Percentiles rank a stretch among this genome's conserved stretches.
Conservation (phyloP, 2,113 vertebrate species). For the Notothenia coriiceps region DNA sequence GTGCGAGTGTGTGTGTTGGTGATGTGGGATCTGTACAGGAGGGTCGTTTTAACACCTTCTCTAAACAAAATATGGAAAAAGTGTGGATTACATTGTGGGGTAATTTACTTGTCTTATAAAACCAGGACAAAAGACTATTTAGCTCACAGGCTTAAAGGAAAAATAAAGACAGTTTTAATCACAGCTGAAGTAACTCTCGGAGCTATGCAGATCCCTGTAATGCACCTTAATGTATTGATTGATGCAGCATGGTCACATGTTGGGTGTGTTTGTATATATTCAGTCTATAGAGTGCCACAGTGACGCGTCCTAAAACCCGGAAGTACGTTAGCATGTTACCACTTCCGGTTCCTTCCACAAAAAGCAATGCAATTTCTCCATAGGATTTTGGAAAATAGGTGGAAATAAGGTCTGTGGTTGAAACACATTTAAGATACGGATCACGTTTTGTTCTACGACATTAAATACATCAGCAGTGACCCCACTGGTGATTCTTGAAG, state of each 20-base stretch:
- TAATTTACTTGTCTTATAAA: slow-evolving; percentile 40
- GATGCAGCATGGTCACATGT: neutral
- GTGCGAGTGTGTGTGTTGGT: slow-evolving; percentile 30
- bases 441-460: too few relatives aligned
- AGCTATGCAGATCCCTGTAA: slow-evolving; percentile 21
- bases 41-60: slow-evolving; percentile 65
- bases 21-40: slow-evolving; percentile 37
- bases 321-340: too few relatives aligned
- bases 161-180: slow-evolving; percentile 28
- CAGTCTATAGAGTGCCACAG: too few relatives aligned
- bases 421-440: too few relatives aligned
- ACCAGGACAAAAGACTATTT: slow-evolving; percentile 51
- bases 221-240: neutral
- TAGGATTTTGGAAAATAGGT: too few relatives aligned
- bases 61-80: slow-evolving; percentile 55
- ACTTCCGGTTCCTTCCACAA: too few relatives aligned
- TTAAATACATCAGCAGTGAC: too few relatives aligned
- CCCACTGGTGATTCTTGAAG: too few relatives aligned
- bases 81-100: slow-evolving; percentile 23
- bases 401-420: too few relatives aligned
- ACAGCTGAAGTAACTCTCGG: slow-evolving; percentile 21
- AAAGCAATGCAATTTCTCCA: too few relatives aligned
- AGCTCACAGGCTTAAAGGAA: slow-evolving; percentile 55
- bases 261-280: neutral
- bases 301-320: too few relatives aligned